Conservation (phyloP, 2,113 vertebrate species). For the Rhadina sibilatrix region DNA sequence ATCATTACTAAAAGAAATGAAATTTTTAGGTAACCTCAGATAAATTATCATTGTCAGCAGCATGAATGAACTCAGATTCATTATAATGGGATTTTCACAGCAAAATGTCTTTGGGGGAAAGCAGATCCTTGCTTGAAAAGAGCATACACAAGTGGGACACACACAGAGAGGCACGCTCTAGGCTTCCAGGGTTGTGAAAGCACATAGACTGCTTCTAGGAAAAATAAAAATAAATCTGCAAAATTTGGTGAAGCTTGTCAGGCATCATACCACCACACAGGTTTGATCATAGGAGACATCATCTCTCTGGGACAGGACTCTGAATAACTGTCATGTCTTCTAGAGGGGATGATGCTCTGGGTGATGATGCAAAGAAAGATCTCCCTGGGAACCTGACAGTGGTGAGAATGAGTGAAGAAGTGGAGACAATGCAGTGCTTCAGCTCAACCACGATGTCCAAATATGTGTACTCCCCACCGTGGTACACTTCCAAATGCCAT, state of each 20-base stretch:
- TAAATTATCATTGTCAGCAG: neutral
- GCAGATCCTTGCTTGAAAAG: neutral
- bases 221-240: neutral
- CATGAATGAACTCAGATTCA: neutral
- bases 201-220: neutral
- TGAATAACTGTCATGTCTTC: neutral
- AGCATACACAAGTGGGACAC: neutral
- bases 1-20: neutral
- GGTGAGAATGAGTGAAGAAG: neutral
- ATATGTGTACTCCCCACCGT: neutral
- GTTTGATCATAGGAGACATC: neutral
- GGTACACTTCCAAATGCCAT: neutral
- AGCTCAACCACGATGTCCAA: fast-evolving
- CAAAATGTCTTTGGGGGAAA: constrained; percentile 10
- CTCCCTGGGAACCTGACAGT: neutral
- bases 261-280: neutral
- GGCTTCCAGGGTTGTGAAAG: neutral
- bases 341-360: neutral
- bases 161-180: neutral
- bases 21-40: neutral
- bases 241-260: neutral
- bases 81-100: neutral
- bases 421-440: neutral
- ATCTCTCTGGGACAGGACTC: neutral
- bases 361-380: neutral